Evolutionary conservation across 2,113 vertebrate genomes (phyloP), one percentile per base, ranked within the genome.

Genomic region (Anas platyrhynchos): DNA sequence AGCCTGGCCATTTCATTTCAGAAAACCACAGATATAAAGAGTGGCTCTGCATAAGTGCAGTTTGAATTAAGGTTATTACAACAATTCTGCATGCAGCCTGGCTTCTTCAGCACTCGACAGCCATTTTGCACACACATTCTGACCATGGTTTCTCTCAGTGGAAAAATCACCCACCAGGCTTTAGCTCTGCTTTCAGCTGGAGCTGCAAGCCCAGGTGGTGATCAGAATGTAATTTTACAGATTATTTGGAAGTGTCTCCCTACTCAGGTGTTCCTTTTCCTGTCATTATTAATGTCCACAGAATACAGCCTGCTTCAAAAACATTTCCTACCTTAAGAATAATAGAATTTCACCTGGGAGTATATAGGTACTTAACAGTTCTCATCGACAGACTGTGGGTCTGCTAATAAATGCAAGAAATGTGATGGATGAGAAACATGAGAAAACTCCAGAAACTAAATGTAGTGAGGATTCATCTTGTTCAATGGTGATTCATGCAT

Each of bases 401-500:
- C 80, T 67, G 55, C 52, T 86, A 83, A 44, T 71, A 74, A 93
- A 16, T 26, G 58, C 36, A 75, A 66, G n/a, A 85, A 91, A 86
- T 0, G 0, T 0, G 38, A 86, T 20, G 52, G 92, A 66, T 0
- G 1, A 71, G 87, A 85, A 86, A 61, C 50, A 68, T 0, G 26
- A 78, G 50, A 75, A 89, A 93, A 93, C 84, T 94, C 72, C 48
- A 79, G 61, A 89, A 89, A 87, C 26, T 29, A 16, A 84, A 71
- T 13, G n/a, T 73, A 79, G 48, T 68, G 72, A 84, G 93, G 86
- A 71, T 89, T 86, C 84, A 46, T 83, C 68, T 83, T 81, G 48
- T 83, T 13, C 2, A 92, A 25, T 15, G 61, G 55, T 54, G 91
- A 96, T 88, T 94, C 76, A 43, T 63, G 82, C 88, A 87, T 44